phyloP scores from a whole-genome alignment of 2,888 invertebrate genomes.

The Fragum sueziense region DNA sequence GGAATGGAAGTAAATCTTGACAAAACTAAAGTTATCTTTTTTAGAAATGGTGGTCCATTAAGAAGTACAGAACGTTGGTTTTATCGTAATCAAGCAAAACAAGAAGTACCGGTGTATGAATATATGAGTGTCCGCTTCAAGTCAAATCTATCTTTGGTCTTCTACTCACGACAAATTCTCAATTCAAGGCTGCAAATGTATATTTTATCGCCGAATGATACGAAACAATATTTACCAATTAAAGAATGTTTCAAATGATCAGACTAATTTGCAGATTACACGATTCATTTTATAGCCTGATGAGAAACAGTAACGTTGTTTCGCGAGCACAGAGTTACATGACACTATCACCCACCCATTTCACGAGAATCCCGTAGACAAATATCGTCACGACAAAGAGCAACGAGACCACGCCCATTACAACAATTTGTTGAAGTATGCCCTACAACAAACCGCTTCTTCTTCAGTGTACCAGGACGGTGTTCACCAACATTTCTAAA shows the following conservation, averaged over 20 bases:
- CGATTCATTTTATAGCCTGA: conserved; percentile 8
- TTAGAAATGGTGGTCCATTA: conserved; percentile 6
- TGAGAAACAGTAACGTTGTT: neutral
- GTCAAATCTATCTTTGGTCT: neutral
- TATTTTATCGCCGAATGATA: too few relatives aligned
- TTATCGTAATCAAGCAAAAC: neutral
- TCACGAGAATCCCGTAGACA: neutral
- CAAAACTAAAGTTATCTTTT: neutral
- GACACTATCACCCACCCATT: neutral
- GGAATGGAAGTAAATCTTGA: conserved; percentile 15
- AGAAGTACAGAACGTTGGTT: conserved; percentile 8
- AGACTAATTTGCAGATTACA: conserved; percentile 5
- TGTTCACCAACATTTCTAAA: too few relatives aligned
- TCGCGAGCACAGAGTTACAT: too few relatives aligned
- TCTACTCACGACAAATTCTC: too few relatives aligned
- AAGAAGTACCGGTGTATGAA: neutral
- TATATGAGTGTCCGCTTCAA: conserved; percentile 15
- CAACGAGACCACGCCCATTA: neutral
- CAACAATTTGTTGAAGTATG: neutral
- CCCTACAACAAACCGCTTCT: neutral
- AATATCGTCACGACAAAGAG: neutral
- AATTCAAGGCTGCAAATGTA: conserved; percentile 3
- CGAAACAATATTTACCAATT: too few relatives aligned
- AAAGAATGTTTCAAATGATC: too few relatives aligned
- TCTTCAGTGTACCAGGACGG: neutral